Evolutionary conservation across 2,113 vertebrate species (phyloP).

Genomic region (Cyanoramphus novaezelandiae): DNA sequence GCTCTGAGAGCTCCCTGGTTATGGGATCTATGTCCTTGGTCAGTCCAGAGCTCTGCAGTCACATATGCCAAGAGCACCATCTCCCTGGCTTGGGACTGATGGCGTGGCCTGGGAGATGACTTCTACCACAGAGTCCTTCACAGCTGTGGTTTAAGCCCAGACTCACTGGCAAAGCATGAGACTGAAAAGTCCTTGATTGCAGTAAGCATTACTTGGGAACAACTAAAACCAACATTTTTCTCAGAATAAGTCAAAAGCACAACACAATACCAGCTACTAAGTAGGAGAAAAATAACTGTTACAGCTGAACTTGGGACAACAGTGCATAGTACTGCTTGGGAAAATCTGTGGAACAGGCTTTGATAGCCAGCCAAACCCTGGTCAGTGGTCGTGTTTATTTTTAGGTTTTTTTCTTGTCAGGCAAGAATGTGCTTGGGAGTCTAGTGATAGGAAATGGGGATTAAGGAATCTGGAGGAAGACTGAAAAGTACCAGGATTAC

Average conservation of each 20-base stretch:
- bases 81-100: not conserved
- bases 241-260: not conserved
- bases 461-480: not conserved
- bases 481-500: not conserved
- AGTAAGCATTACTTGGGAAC: not conserved
- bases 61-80: not conserved
- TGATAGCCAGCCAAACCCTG: not conserved
- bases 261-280: not conserved
- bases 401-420: not conserved
- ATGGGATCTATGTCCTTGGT: accelerated
- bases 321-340: not conserved
- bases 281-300: not conserved
- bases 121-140: not conserved
- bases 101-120: not conserved
- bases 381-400: not conserved
- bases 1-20: not conserved
- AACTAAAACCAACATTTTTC: not conserved
- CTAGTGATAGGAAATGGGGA: not conserved
- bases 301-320: not conserved
- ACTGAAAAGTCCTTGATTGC: not conserved
- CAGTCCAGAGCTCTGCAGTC: not conserved
- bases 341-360: not conserved
- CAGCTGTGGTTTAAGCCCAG: not conserved
- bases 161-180: not conserved
- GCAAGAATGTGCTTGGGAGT: not conserved